These are phyloP conservation scores for Calliopsis andreniformis DNA, from an alignment of 1,140 invertebrate species.

Conservation along the genomic window DNA sequence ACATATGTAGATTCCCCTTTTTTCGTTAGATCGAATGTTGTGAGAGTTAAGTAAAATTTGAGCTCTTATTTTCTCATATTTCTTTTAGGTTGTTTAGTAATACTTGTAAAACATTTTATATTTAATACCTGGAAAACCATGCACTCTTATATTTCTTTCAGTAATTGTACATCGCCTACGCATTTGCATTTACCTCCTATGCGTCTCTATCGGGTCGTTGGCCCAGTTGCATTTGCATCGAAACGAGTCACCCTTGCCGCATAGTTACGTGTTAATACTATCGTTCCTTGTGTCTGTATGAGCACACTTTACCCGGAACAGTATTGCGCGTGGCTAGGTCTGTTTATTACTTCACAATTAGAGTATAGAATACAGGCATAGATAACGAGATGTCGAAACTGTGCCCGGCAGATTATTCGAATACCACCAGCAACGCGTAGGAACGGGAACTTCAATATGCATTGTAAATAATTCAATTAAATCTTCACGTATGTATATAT, in stretches of 20 bases:
- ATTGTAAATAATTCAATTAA: background rate
- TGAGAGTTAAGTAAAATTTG: no score
- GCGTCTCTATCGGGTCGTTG: background rate
- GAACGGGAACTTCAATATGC: background rate
- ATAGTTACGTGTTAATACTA: conserved; percentile 34
- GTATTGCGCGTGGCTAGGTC: conserved; percentile 11
- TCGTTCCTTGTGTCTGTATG: conserved; percentile 20
- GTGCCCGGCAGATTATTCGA: conserved; percentile 14
- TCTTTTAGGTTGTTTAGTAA: no score
- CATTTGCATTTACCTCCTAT: background rate
- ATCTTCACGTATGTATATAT: background rate
- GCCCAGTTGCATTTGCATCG: conserved; percentile 37
- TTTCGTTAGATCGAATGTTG: no score
- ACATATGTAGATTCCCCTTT: no score
- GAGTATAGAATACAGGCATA: conserved; percentile 12
- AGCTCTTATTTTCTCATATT: no score
- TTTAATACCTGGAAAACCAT: no score
- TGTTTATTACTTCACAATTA: conserved; percentile 55
- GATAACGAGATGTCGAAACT: conserved; percentile 46
- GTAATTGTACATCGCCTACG: background rate
- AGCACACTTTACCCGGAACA: background rate
- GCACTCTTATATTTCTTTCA: background rate
- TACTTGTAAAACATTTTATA: no score
- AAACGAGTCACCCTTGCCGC: conserved; percentile 32
- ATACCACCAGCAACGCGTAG: background rate